These are phyloP conservation scores for Mormyrus hasselquistii DNA, from an alignment of 2,797 vertebrate genomes.

Conservation along the genomic window DNA sequence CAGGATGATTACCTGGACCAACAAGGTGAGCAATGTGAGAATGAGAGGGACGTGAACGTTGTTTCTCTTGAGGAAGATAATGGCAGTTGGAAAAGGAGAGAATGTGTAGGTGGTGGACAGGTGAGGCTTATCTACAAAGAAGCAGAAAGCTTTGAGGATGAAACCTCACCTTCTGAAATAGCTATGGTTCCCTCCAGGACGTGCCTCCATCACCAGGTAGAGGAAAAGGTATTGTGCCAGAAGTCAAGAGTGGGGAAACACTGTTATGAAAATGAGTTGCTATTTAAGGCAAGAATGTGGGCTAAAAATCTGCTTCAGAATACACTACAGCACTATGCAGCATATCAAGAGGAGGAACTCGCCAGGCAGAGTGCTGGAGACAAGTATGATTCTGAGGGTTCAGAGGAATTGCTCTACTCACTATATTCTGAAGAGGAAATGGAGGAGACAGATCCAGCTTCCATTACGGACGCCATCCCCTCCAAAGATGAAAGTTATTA, in stretches of 20 bases:
- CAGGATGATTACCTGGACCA: constrained; percentile 78
- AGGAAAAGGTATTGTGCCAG: background rate
- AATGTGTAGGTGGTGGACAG: constrained; percentile 42
- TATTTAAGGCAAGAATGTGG: constrained; percentile 78
- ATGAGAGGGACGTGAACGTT: constrained; percentile 62
- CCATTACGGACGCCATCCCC: constrained; percentile 50
- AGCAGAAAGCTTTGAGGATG: constrained; percentile 60
- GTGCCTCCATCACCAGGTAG: constrained; percentile 38
- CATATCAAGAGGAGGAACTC: constrained; percentile 59
- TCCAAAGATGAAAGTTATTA: constrained; percentile 57
- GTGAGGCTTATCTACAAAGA: constrained; percentile 56
- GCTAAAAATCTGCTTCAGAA: constrained; percentile 55
- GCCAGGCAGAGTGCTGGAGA: constrained; percentile 45
- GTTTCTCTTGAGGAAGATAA: constrained; percentile 56
- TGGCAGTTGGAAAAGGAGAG: constrained; percentile 57
- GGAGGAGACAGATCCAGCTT: constrained; percentile 56
- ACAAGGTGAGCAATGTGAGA: constrained; percentile 72
- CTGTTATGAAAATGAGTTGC: constrained; percentile 66
- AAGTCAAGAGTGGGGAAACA: constrained; percentile 19
- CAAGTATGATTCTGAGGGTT: constrained; percentile 76
- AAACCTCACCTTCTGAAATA: constrained; percentile 61
- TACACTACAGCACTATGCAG: constrained; percentile 63
- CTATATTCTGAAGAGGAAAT: constrained; percentile 76
- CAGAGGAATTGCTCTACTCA: constrained; percentile 75
- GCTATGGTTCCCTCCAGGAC: constrained; percentile 61